Evolutionary conservation across 53 echinoderm and acorn worm species (phyloP).

Genomic region (Echinometra lucunter): DNA sequence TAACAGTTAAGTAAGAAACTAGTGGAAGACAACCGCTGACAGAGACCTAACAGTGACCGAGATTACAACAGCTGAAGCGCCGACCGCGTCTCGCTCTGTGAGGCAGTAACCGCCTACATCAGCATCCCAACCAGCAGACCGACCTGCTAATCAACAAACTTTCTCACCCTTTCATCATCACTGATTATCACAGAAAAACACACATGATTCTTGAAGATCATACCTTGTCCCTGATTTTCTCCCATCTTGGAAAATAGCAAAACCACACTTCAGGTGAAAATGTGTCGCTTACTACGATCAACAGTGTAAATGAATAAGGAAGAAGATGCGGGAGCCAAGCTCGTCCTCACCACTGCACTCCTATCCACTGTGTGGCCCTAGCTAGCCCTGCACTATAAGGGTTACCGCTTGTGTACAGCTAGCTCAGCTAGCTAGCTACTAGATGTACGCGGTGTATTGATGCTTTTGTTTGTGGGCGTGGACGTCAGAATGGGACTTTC

Average conservation of each 20-base stretch:
- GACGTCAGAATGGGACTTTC: too few relatives aligned
- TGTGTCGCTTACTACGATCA: neutral
- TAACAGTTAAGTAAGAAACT: too few relatives aligned
- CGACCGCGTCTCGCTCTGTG: neutral
- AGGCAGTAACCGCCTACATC: neutral
- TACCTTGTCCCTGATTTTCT: constrained; percentile 25
- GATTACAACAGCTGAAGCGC: neutral
- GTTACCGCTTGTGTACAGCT: too few relatives aligned
- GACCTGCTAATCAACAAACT: neutral
- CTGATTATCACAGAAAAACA: neutral
- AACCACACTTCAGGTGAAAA: neutral
- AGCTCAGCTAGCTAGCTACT: too few relatives aligned
- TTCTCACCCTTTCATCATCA: neutral
- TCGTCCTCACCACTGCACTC: neutral
- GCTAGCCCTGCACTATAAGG: too few relatives aligned
- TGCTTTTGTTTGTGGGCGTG: too few relatives aligned
- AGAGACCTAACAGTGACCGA: neutral
- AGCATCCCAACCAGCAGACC: neutral
- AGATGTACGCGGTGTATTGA: too few relatives aligned
- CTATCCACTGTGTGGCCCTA: too few relatives aligned
- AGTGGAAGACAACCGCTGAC: too few relatives aligned
- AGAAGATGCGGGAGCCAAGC: neutral
- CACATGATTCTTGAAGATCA: neutral
- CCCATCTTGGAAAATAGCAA: neutral
- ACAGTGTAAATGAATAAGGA: neutral